phyloP scores from a whole-genome alignment of 2,113 vertebrate genomes.

The Telmatochromis brichardi region DNA sequence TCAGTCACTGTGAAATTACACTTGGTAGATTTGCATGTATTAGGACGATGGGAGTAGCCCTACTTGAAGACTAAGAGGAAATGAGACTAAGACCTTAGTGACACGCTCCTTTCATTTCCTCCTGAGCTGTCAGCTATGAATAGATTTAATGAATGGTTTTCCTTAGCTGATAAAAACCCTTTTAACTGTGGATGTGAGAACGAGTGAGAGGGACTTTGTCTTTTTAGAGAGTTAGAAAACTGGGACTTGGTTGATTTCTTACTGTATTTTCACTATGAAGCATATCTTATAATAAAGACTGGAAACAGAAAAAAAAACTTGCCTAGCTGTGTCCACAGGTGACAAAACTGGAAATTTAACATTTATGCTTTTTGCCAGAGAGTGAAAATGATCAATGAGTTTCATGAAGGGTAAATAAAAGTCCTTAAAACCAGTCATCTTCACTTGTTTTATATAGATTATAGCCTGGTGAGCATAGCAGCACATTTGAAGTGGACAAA shows the following conservation, averaged over 20 bases:
- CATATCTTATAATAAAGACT: neutral
- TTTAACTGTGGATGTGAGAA: neutral
- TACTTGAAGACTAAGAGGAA: conserved; percentile 36
- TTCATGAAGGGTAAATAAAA: neutral
- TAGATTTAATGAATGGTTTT: conserved; percentile 48
- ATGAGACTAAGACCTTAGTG: neutral
- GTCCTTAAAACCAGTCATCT: neutral
- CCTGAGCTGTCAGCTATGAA: conserved; percentile 39
- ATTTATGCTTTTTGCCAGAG: neutral
- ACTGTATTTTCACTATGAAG: neutral
- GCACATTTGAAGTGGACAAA: neutral
- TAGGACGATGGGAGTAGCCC: neutral
- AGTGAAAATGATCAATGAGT: neutral
- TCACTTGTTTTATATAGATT: neutral
- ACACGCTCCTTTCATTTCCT: conserved; percentile 12
- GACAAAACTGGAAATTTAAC: neutral
- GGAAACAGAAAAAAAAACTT: neutral
- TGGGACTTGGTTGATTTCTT: neutral
- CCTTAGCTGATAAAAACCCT: conserved; percentile 11
- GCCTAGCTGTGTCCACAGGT: neutral
- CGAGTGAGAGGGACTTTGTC: neutral
- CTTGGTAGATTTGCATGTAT: neutral
- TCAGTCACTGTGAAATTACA: neutral
- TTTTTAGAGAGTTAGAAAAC: neutral
- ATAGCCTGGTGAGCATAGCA: neutral